Conservation (phyloP, 2,888 invertebrate genomes). For the Minunthozetes semirufus region DNA sequence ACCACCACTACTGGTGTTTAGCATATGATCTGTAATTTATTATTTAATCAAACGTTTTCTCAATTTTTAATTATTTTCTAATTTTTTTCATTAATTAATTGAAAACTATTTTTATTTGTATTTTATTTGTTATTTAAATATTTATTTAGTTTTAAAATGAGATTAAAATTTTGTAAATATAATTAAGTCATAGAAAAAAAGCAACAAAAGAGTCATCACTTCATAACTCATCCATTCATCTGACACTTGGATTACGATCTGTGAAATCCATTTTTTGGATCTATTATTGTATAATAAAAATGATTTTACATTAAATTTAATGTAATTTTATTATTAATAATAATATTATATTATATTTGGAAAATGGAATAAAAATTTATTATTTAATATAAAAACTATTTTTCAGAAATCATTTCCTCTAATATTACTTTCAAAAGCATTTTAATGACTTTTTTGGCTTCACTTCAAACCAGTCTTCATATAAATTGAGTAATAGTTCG, state of each 20-base stretch:
- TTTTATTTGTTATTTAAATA: background rate
- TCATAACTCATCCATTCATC: background rate
- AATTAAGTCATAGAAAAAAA: background rate
- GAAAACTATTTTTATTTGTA: background rate
- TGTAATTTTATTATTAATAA: background rate
- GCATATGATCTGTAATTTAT: background rate
- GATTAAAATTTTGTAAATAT: background rate
- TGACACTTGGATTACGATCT: background rate
- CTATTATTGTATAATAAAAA: background rate
- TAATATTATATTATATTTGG: background rate
- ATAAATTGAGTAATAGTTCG: background rate
- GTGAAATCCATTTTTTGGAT: too few species aligned
- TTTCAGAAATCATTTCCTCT: background rate
- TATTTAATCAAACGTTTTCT: background rate
- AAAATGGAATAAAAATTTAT: background rate
- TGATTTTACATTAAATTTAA: background rate
- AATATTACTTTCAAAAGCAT: background rate
- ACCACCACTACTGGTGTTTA: slow-evolving; percentile 5
- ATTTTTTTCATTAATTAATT: too few species aligned
- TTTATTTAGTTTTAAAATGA: background rate
- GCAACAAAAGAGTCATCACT: background rate
- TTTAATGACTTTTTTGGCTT: background rate
- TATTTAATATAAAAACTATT: background rate
- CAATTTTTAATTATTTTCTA: too few species aligned
- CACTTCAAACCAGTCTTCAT: background rate